Base-by-base conservation (phyloP, 1,140 invertebrate species). In the honey bee (Apis mellifera) region DNA sequence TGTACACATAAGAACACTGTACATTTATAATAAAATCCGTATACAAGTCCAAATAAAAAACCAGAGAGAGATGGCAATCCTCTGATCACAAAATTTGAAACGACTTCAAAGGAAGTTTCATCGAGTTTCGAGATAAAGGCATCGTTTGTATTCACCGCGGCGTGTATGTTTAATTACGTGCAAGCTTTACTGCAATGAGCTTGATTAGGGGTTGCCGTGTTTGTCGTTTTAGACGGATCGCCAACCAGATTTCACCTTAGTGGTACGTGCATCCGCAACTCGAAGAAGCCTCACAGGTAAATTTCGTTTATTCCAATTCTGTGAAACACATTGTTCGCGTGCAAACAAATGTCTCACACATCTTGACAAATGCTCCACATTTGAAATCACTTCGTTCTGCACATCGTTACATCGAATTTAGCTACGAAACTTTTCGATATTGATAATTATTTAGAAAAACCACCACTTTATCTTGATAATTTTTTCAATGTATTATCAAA, bases 261-360 rank as follows among this genome's bases (percentile, higher is more conserved):
- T 54, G 13, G 64, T 73, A 76, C 79, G 64, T 60, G 42, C 64
- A 23, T 32, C 68, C 54, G 19, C 62, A 15, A 42, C 64, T 68
- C 54, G 72, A 55, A 52, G 64, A 26, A 66, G 19, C 54, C 54
- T 8, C 32, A 17, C 1, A 26, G 42, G 64, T 48, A 59, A 82
- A 76, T 72, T 82, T 74, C 21, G 50, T 82, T 75, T 82, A 52
- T 75, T 50, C 23, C 64, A 76, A 76, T 54, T 69, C 15, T 3
- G 32, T 11, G 54, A 62, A 66, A 66, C 50, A 81, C 52, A 75
- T 23, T 17, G 71, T 62, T 81, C n/a, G 78, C 71, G 11, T 66
- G 71, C 54, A 59, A 75, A 59, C 42, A 42, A 11, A 81, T 0
- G 8, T 15, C 13, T 17, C 32, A 32, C 23, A 5, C 42, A 11